Base-by-base conservation (phyloP, 2,797 vertebrate species). In the Lerista edwardsae region DNA sequence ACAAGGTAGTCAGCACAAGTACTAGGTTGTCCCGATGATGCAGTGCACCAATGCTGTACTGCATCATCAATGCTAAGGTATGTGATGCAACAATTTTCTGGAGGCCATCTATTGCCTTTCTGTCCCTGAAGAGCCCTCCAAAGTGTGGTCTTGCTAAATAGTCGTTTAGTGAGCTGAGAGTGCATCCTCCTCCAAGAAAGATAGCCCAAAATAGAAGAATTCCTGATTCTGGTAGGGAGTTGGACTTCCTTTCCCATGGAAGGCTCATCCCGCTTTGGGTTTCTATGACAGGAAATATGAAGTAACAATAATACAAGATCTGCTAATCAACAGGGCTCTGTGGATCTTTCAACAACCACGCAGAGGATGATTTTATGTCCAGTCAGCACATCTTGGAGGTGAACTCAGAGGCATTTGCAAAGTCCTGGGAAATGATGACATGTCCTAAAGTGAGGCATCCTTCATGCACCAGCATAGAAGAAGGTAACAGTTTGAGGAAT, bases 361-460 rank as follows among this genome's bases (percentile, higher is more conserved):
- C 94, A 12, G 96, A 92, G 9, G 97, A 98, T 31, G 97, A 97
- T 88, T 97, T 97, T 90, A 95, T 94, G 85, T 95, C 96, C 69
- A 96, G 95, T 89, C 96, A 95, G 72, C 93, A 96, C 7, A 98
- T 98, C 80, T 55, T 95, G 21, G 97, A 97, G 92, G 95, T 93
- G 85, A 95, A 95, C 0, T 90, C 95, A 61, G 92, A 94, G 12
- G 81, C 89, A 1, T 97, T 98, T 86, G 94, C 95, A 68, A 76
- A 81, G 77, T 97, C 97, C 59, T 97, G 97, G 97, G 92, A 93
- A 77, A 75, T 95, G 88, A 90, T 76, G 81, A 9, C 89, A 3
- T 95, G 94, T 75, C 65, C 82, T 27, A 88, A 92, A 75, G 88
- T 84, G 80, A 84, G 14, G 19, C 89, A 85, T 41, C 76, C 78